Percentiles rank a stretch among this genome's conserved stretches.
phyloP scores from a whole-genome alignment of 2,888 invertebrate species.

The Sarcophaga subvicina region DNA sequence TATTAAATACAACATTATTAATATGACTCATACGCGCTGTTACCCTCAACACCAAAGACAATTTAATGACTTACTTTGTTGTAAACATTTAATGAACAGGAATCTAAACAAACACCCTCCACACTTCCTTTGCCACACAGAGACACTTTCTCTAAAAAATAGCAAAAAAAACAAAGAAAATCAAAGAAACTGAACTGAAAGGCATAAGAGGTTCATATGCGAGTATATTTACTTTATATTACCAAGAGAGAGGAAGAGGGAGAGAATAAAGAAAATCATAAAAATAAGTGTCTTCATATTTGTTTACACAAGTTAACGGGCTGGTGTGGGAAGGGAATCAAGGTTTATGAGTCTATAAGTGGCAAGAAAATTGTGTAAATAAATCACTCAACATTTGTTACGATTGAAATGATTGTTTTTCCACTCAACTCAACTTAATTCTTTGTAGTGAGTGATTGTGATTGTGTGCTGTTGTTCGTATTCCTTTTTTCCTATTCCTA shows the following conservation, averaged over 20 bases:
- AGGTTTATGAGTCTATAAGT: conserved; percentile 1
- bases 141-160: no score
- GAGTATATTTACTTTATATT: no score
- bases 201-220: no score
- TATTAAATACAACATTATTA: background rate
- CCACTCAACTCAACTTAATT: conserved; percentile 6
- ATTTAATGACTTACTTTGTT: conserved; percentile 16
- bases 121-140: background rate
- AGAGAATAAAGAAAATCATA: conserved; percentile 8
- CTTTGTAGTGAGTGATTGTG: background rate
- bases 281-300: conserved; percentile 32
- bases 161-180: no score
- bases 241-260: no score
- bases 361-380: conserved; percentile 56
- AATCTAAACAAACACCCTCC: background rate
- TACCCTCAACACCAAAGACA: background rate
- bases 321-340: no score
- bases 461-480: conserved; percentile 18
- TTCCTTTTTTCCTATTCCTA: background rate
- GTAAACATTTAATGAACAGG: conserved; percentile 21
- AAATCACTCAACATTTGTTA: conserved; percentile 64
- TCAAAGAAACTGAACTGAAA: no score
- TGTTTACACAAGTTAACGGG: background rate
- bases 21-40: conserved; percentile 27
- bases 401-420: conserved; percentile 51